Evolutionary conservation across 2,113 vertebrate species (phyloP).

Genomic region (Reinhardtius hippoglossoides): DNA sequence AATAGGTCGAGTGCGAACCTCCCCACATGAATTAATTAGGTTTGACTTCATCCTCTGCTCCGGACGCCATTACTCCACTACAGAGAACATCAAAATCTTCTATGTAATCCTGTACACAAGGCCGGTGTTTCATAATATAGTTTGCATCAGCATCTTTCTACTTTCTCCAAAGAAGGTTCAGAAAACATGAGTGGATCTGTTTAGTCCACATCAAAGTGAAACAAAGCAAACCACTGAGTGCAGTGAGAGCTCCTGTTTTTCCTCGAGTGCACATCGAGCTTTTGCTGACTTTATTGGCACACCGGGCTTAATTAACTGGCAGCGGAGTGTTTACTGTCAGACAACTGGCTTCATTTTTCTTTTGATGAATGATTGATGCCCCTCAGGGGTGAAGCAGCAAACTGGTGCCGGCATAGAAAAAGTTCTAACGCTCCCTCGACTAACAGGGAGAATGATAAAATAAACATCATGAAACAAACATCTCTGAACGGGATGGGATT

Average conservation of each 20-base stretch:
- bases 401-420: slow-evolving; percentile 13
- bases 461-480: slow-evolving; percentile 31
- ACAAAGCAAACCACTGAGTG: slow-evolving; percentile 4
- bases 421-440: slow-evolving; percentile 3
- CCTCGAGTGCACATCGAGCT: slow-evolving; percentile 12
- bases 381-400: slow-evolving; percentile 31
- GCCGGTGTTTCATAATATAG: background rate
- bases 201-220: slow-evolving; percentile 24
- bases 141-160: slow-evolving; percentile 1
- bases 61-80: background rate
- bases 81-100: background rate
- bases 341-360: slow-evolving; percentile 60
- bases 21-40: too few species aligned
- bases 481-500: slow-evolving; percentile 28
- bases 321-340: slow-evolving; percentile 54
- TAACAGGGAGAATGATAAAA: slow-evolving; percentile 25
- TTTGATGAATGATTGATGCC: slow-evolving; percentile 70
- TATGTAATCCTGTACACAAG: background rate
- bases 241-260: slow-evolving; percentile 8
- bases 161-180: slow-evolving; percentile 10
- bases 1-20: too few species aligned
- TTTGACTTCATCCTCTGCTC: background rate
- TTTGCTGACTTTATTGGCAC: slow-evolving; percentile 45
- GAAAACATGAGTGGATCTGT: slow-evolving; percentile 4
- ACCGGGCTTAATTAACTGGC: slow-evolving; percentile 65